Base-by-base conservation (phyloP, 2,113 vertebrate genomes). In the Nycticryphes semicollaris region DNA sequence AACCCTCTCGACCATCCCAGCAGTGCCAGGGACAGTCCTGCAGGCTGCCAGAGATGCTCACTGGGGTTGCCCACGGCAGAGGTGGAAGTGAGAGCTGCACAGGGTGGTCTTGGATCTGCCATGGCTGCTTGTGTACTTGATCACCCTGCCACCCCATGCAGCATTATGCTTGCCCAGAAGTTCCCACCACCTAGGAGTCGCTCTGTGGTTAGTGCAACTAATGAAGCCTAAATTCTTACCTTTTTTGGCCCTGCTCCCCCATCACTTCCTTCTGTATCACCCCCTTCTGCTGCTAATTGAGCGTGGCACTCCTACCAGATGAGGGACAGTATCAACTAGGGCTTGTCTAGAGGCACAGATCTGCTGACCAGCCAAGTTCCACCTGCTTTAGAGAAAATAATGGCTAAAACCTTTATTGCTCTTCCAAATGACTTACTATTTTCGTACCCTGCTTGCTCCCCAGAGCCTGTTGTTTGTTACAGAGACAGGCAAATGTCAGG, bases 11-110 rank as follows among this genome's bases (percentile, higher is more conserved):
- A 20, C 13, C 43, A 43, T 43, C 43, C 43, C 31, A 2, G 39
- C 0, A 1, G 37, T 28, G 68, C 47, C 45, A 3, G 37, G 60
- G 22, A 12, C 1, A 15, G 24, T 13, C 8, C 12, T 1, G 23
- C 25, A 15, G 59, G 12, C 35, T 50, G 19, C 5, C 12, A 2
- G 66, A 8, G 72, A 20, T 5, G 66, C 28, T 53, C 63, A 4
- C n/a, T 31, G 8, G 22, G 33, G 62, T 37, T 11, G 4, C 28
- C 5, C 14, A 1, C 17, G 3, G 12, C 20, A 6, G 50, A 4
- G 2, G 18, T 0, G 64, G 17, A 8, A 25, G 45, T 27, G 33
- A 43, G 17, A 27, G 13, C 16, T 45, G 62, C 53, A 17, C 39
- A 37, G 18, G 28, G 28, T 0, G 69, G 20, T 41, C 66, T 51